Evolutionary conservation across 37 sponge, comb jelly and placozoan species (phyloP), one percentile per base, ranked within the genome.

Genomic region (Axinella damicornis): DNA sequence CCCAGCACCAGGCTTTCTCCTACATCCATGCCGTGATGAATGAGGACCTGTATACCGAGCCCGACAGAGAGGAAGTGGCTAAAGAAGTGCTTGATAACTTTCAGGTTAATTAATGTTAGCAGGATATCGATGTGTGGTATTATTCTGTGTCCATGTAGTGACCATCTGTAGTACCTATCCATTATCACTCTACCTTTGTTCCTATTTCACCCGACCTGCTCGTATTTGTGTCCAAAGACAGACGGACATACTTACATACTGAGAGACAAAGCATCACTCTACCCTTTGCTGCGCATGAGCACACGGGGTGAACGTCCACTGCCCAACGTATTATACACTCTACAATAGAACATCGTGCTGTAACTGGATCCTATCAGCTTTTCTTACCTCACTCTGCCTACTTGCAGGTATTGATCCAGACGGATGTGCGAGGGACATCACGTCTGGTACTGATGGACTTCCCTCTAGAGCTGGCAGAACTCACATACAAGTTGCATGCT

Each of bases 21-120:
- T 94, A 88, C 88, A 90, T 94, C 54, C 95, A 87, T 63, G 55
- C 84, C 11, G 76, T 94, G 58, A 94, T 94, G 95, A 83, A 36
- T 34, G 87, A 85, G 0, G 92, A 94, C 64, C 71, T 79, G 76
- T 94, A 87, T 56, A 72, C 88, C 1, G 93, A 89, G 38, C 76
- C 84, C 31, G 95, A 95, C 37, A 84, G 79, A 24, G 93, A 89
- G 74, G 95, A 95, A 39, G 58, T 92, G 21, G 65, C 89, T 22
- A 63, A 79, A 68, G 93, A 87, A 37, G 76, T 83, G 18, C 67
- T 92, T 11, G 88, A 87, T 27, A 74, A 84, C 37, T 82, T 71
- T 59, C 66, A 89, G 60, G 89, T 89, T 46, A 16, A 32, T 9
- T 46, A 12, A 46, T 9, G 4, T 46, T 46, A 46, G 46, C 9